Base-by-base conservation (phyloP, 2,888 invertebrate genomes). In the Celastrina argiolus region DNA sequence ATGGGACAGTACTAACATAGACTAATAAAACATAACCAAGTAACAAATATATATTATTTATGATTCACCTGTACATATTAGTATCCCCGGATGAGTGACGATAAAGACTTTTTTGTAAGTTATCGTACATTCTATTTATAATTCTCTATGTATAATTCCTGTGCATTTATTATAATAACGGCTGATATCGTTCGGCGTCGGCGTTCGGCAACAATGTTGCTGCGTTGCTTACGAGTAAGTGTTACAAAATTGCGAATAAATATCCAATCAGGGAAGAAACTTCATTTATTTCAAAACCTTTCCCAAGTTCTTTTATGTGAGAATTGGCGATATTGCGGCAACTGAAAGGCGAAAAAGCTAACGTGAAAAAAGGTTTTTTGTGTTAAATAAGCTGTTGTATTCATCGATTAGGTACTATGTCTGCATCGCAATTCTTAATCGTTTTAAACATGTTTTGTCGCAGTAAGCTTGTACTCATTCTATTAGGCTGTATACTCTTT, bases 121-220 rank as follows among this genome's bases (percentile, higher is more conserved):
- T 39, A 61, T 59, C 36, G 18, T 36, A 59, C 5, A 34, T 61
- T 61, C 39, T 36, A 22, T 61, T 39, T 39, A 61, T 12, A 61
- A 39, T n/a, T n/a, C n/a, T n/a, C n/a, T n/a, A n/a, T n/a, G n/a
- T n/a, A n/a, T n/a, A n/a, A 61, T 61, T 39, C 39, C 14, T 61
- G 22, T 61, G 61, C 39, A 61, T 36, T 34, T 61, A 61, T 36
- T 61, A 39, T 39, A 31, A 34, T 61, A 61, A 61, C 39, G 26
- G 39, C 14, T 14, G 22, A 22, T 58, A 39, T 31, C 16, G 31
- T 31, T 58, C 6, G 31, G 31, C 28, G 7, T 58, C 16, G 31
- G 58, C 31, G 31, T 61, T 18, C 36, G 12, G 61, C 61, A 61
- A 39, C 61, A 36, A 36, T 36, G 61, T 61, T 61, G 61, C 61